phyloP scores from a whole-genome alignment of 2,888 invertebrate species.

The Heliothis peltigera region DNA sequence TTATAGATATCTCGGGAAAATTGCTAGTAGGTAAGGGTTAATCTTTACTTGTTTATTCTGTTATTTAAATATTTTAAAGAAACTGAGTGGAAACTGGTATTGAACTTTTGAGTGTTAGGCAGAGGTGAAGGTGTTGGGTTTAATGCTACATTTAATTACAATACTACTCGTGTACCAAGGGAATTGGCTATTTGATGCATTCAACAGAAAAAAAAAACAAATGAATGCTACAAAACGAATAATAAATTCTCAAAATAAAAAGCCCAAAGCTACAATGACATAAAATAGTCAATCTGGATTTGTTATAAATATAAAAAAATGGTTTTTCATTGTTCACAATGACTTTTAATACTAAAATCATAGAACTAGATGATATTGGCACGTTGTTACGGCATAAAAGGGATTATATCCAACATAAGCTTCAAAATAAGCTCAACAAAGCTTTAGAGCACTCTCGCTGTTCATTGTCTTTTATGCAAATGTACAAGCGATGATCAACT shows the following conservation, averaged over 20 bases:
- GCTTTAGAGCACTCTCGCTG: constrained; percentile 29
- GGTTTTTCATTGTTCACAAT: not conserved
- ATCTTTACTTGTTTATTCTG: constrained; percentile 8
- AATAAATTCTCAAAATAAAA: no score
- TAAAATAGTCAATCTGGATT: no score
- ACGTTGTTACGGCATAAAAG: constrained; percentile 20
- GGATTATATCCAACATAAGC: constrained; percentile 34
- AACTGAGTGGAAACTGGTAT: not conserved
- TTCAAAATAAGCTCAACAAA: constrained; percentile 33
- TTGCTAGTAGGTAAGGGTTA: constrained; percentile 4
- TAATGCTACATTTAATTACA: no score
- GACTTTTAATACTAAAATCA: not conserved
- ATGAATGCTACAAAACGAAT: no score
- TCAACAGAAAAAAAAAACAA: no score
- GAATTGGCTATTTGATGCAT: no score
- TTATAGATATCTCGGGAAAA: constrained; percentile 3
- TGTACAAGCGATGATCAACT: constrained; percentile 36
- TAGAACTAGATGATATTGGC: constrained; percentile 6
- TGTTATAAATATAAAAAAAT: not conserved
- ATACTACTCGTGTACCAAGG: no score
- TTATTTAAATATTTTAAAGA: constrained; percentile 18
- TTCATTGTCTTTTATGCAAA: constrained; percentile 54
- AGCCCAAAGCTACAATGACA: no score
- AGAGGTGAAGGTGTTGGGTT: not conserved
- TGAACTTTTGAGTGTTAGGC: constrained; percentile 3